Percentiles rank a stretch among this genome's conserved stretches.
Conservation (phyloP, 2,888 invertebrate species). For the Lordiphosa fenestrarum region DNA sequence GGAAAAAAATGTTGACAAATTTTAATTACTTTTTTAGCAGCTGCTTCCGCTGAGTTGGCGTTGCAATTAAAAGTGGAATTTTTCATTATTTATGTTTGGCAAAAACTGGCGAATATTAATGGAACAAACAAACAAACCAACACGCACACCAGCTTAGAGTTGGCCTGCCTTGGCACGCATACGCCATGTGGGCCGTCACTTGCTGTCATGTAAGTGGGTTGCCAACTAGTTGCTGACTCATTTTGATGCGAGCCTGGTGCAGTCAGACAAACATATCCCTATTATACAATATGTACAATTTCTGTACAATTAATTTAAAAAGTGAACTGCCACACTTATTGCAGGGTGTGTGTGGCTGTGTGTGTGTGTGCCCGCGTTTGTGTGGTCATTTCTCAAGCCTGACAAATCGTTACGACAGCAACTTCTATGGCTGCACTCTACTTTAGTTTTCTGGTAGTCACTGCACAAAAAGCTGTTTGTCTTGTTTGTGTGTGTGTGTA, state of each 20-base stretch:
- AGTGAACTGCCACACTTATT: constrained; percentile 48
- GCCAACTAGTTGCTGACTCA: constrained; percentile 19
- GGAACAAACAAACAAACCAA: constrained; percentile 3
- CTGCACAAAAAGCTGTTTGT: constrained; percentile 36
- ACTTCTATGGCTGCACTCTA: not conserved
- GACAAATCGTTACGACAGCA: constrained; percentile 51
- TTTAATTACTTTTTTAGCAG: constrained; percentile 64
- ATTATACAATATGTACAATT: constrained; percentile 34
- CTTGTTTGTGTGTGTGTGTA: constrained; percentile 26
- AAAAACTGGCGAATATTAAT: constrained; percentile 36
- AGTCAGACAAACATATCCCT: constrained; percentile 19
- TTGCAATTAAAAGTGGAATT: constrained; percentile 63
- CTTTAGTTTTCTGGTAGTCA: not conserved
- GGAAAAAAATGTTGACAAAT: constrained; percentile 56
- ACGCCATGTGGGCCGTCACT: constrained; percentile 70
- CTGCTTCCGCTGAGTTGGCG: constrained; percentile 36
- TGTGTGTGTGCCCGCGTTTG: constrained; percentile 23
- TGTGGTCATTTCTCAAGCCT: constrained; percentile 59
- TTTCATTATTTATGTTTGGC: constrained; percentile 62
- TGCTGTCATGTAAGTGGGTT: constrained; percentile 67
- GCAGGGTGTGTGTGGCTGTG: constrained; percentile 12
- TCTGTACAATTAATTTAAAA: constrained; percentile 54
- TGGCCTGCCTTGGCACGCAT: constrained; percentile 42
- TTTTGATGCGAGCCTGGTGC: constrained; percentile 19
- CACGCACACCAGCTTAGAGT: constrained; percentile 7